phyloP scores from a whole-genome alignment of 2,888 invertebrate species.

The Coelopa pilipes region DNA sequence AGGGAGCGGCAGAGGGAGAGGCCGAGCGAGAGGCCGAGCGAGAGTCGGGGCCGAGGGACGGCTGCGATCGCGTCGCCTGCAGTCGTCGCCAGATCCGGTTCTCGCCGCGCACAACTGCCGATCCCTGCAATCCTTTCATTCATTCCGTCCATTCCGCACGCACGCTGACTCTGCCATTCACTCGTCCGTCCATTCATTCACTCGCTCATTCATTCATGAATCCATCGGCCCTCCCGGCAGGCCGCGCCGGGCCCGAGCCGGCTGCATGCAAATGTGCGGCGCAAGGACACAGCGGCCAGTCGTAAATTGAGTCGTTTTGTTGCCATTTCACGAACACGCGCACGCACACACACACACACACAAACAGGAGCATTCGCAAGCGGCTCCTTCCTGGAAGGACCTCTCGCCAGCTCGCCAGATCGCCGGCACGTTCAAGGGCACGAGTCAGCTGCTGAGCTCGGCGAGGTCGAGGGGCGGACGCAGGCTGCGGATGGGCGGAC shows the following conservation, averaged over 20 bases:
- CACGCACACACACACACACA: no score
- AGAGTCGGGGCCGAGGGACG: no score
- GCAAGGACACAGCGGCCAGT: neutral
- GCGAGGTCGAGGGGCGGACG: no score
- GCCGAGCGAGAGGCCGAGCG: neutral
- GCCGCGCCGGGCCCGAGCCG: neutral
- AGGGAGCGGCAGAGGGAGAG: neutral
- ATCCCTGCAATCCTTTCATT: constrained; percentile 14
- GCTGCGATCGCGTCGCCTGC: no score
- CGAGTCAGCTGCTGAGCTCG: neutral
- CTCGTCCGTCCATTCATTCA: neutral
- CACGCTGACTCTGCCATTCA: no score
- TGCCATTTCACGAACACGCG: neutral
- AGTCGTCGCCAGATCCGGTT: neutral
- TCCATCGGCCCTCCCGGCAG: neutral
- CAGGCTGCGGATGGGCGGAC: no score
- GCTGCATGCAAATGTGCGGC: constrained; percentile 10
- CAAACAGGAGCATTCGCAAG: no score
- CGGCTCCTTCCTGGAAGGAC: no score
- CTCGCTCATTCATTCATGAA: neutral
- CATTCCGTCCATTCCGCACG: no score
- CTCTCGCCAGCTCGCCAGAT: no score
- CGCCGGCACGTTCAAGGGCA: no score
- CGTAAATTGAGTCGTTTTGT: constrained; percentile 17
- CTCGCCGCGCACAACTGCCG: constrained; percentile 11